A percentile compares a stretch with the other conserved stretches of the same genome.
Evolutionary conservation across 2,797 vertebrate genomes (phyloP).

Genomic region (Falco berigora): DNA sequence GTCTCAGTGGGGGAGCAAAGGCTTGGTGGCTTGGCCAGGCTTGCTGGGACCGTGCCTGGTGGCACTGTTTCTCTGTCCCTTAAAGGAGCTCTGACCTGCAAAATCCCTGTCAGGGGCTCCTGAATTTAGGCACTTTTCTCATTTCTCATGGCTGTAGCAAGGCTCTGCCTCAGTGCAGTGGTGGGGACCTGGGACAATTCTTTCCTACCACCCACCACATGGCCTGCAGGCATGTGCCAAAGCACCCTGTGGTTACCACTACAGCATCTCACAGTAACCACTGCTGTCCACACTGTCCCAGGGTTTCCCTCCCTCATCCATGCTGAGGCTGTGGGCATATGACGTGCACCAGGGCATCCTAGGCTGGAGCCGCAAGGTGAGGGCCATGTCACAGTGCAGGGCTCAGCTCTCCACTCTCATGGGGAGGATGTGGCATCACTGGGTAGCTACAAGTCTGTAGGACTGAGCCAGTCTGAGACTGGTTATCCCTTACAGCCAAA

Average conservation of each 20-base stretch:
- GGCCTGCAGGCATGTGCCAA: background rate
- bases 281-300: background rate
- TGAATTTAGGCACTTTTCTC: background rate
- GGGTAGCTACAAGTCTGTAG: background rate
- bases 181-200: background rate
- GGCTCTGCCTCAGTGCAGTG: background rate
- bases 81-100: background rate
- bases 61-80: background rate
- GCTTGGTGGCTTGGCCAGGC: background rate
- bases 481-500: background rate
- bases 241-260: background rate
- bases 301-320: background rate
- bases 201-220: background rate
- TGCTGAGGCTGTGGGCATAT: background rate
- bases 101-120: too few species aligned
- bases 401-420: background rate
- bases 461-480: background rate
- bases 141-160: background rate
- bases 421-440: background rate
- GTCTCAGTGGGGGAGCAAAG: background rate
- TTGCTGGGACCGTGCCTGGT: background rate
- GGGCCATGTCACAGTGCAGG: rapidly evolving
- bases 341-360: background rate
- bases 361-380: background rate
- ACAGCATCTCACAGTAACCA: background rate